Evolutionary conservation across 2,888 invertebrate genomes (phyloP).

Genomic region (Athrips mouffetella): DNA sequence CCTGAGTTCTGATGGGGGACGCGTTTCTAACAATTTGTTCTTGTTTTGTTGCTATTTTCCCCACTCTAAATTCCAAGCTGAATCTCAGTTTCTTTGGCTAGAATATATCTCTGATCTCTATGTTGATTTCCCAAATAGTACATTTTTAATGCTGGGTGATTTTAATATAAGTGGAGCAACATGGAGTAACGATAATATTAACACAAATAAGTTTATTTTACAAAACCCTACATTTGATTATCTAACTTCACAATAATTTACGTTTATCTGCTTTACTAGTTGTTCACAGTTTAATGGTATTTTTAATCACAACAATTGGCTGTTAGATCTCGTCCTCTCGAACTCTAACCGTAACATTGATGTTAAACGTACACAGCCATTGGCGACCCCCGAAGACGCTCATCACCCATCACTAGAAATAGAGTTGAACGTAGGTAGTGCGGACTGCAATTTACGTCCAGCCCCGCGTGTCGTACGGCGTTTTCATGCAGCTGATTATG

Average conservation of each 20-base stretch:
- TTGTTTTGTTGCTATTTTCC: slow-evolving; percentile 13
- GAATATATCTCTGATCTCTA: slow-evolving; percentile 5
- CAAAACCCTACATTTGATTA: background rate
- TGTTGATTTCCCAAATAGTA: background rate
- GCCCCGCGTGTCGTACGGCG: background rate
- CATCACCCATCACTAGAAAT: slow-evolving; percentile 16
- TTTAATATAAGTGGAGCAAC: slow-evolving; percentile 8
- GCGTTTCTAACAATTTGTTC: background rate
- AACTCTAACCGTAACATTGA: background rate
- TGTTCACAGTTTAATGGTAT: slow-evolving; percentile 14
- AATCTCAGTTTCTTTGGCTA: background rate
- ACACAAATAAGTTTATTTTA: background rate
- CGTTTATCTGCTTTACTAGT: slow-evolving; percentile 7
- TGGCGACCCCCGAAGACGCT: slow-evolving; percentile 8
- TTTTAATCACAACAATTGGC: slow-evolving; percentile 7
- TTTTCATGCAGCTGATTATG: slow-evolving; percentile 8
- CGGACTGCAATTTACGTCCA: background rate
- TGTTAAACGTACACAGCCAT: background rate
- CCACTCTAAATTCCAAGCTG: background rate
- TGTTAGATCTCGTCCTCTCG: slow-evolving; percentile 14
- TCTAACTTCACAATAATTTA: slow-evolving; percentile 4
- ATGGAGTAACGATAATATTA: background rate
- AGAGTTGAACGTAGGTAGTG: background rate
- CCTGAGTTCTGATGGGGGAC: background rate
- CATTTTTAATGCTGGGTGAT: slow-evolving; percentile 1